These are phyloP conservation scores for Megamerina dolium DNA, from an alignment of 2,888 invertebrate species.

Conservation along the genomic window DNA sequence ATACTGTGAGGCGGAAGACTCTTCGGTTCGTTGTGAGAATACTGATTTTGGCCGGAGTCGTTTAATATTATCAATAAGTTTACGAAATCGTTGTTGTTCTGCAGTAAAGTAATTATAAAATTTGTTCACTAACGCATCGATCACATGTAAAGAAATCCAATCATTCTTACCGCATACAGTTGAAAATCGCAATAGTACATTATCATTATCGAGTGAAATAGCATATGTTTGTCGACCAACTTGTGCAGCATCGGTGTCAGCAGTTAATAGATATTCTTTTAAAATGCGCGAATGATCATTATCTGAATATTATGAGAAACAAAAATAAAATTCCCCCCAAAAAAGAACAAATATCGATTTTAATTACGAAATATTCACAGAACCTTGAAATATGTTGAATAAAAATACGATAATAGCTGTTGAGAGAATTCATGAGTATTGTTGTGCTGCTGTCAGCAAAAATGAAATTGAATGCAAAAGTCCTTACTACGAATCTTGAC, in stretches of 20 bases:
- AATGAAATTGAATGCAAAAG: too few species aligned
- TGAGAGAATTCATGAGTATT: too few species aligned
- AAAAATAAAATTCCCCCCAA: slow-evolving; percentile 4
- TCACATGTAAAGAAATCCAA: not conserved
- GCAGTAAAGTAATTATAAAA: slow-evolving; percentile 1
- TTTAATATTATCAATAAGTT: slow-evolving; percentile 47
- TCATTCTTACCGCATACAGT: slow-evolving; percentile 35
- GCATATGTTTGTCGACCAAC: slow-evolving; percentile 43
- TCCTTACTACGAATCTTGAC: too few species aligned
- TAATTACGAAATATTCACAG: too few species aligned
- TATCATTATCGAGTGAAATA: slow-evolving; percentile 44
- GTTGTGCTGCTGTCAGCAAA: too few species aligned
- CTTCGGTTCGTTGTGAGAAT: slow-evolving; percentile 93
- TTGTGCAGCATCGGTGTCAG: slow-evolving; percentile 45
- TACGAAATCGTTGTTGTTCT: slow-evolving; percentile 46
- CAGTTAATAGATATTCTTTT: slow-evolving; percentile 44
- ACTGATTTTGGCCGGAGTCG: slow-evolving; percentile 60
- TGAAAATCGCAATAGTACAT: slow-evolving; percentile 41
- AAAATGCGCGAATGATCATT: slow-evolving; percentile 32
- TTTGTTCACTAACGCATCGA: not conserved
- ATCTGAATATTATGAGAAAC: slow-evolving; percentile 26
- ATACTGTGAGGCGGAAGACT: slow-evolving; percentile 97
- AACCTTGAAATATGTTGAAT: too few species aligned
- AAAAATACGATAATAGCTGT: too few species aligned
- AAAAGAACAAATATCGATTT: not conserved